Percentiles rank a stretch among this genome's conserved stretches.
phyloP scores from a whole-genome alignment of 2,888 invertebrate genomes.

The Netelia inedita region DNA sequence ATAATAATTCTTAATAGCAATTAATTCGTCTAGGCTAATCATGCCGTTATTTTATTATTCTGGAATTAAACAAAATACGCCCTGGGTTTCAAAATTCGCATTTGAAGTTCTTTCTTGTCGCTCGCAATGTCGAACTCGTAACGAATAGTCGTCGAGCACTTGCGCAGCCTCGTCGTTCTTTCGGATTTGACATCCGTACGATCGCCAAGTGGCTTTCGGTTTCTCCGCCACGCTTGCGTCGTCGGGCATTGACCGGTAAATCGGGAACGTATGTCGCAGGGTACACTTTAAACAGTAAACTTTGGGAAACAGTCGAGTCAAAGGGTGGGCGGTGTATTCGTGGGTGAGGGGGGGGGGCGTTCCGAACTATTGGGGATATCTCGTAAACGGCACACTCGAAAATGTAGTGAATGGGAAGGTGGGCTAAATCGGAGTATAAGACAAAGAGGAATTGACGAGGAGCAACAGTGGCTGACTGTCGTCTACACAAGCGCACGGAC shows the following conservation, averaged over 20 bases:
- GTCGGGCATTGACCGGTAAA: conserved; percentile 2
- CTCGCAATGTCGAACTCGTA: not conserved
- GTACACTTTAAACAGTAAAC: conserved; percentile 58
- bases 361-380: not conserved
- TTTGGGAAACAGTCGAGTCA: conserved; percentile 40
- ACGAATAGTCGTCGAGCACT: not conserved
- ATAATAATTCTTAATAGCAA: too few species aligned
- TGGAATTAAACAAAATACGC: too few species aligned
- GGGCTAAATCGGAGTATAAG: not conserved
- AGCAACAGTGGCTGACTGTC: not conserved
- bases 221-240: not conserved
- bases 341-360: not conserved
- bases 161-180: not conserved
- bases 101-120: too few species aligned
- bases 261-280: conserved; percentile 33
- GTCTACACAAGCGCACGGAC: not conserved
- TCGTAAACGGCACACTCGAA: not conserved
- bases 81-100: too few species aligned
- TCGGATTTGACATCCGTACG: not conserved
- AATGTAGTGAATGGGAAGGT: too few species aligned
- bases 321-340: not conserved
- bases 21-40: too few species aligned
- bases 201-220: conserved; percentile 49
- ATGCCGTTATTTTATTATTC: too few species aligned
- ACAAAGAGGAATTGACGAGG: conserved; percentile 13